Evolutionary conservation across 1,140 invertebrate species (phyloP).

Genomic region (Apis laboriosa): DNA sequence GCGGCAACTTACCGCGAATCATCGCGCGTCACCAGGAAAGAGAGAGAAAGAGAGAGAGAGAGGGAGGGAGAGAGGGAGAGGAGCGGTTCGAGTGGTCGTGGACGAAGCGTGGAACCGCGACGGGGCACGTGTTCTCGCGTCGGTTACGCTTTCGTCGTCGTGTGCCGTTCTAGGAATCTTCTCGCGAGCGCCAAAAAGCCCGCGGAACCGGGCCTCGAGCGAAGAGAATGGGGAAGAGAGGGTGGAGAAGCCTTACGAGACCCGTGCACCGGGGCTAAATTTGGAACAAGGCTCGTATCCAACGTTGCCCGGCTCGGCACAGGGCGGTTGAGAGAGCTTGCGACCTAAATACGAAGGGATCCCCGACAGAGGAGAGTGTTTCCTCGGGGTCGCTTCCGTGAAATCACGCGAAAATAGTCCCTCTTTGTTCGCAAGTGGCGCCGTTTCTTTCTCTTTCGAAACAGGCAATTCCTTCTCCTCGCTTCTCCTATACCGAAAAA

Average conservation of each 20-base stretch:
- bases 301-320: constrained; percentile 16
- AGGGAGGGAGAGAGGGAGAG: no score
- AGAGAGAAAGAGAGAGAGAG: no score
- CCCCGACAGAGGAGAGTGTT: constrained; percentile 23
- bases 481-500: not conserved
- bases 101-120: not conserved
- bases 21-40: not conserved
- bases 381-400: constrained; percentile 65
- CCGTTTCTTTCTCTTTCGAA: no score
- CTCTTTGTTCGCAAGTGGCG: constrained; percentile 52
- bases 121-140: not conserved
- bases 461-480: no score
- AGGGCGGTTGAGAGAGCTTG: constrained; percentile 30
- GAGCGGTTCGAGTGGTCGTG: not conserved
- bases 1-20: not conserved
- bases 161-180: constrained; percentile 38
- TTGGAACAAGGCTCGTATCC: constrained; percentile 59
- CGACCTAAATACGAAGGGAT: constrained; percentile 70
- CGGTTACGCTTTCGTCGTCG: constrained; percentile 8
- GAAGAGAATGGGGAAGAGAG: constrained; percentile 12
- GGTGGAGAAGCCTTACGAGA: constrained; percentile 51
- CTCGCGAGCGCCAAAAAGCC: constrained; percentile 35
- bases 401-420: constrained; percentile 65
- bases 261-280: constrained; percentile 56
- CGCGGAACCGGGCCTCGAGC: not conserved